Percentiles rank a stretch among this genome's conserved stretches.
These are phyloP conservation scores for Eublepharis macularius DNA, from an alignment of 2,113 vertebrate species.

Conservation along the genomic window DNA sequence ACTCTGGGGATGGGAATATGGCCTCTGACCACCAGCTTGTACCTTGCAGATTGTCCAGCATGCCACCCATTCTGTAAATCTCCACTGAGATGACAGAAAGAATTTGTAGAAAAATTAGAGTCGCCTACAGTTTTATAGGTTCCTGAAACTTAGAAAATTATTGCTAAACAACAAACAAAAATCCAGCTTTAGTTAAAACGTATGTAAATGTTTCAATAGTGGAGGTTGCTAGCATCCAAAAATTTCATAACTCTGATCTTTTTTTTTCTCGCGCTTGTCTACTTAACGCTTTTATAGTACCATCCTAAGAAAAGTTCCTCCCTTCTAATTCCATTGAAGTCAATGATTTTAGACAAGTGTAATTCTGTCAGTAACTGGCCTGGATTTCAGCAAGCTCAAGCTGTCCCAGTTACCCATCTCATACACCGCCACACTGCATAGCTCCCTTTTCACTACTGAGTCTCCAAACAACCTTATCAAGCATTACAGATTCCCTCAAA, in stretches of 20 bases:
- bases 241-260: background rate
- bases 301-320: too few species aligned
- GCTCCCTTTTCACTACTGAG: background rate
- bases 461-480: background rate
- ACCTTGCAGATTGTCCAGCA: background rate
- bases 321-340: too few species aligned
- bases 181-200: background rate
- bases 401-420: background rate
- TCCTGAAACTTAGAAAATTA: background rate
- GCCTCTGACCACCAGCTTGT: background rate
- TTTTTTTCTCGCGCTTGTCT: too few species aligned
- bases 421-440: background rate
- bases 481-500: background rate
- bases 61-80: background rate
- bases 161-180: background rate
- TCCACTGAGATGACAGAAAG: background rate
- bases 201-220: background rate
- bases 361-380: too few species aligned
- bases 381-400: background rate
- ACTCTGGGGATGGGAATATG: background rate
- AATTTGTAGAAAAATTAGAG: background rate
- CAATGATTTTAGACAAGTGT: too few species aligned
- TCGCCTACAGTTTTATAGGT: too few species aligned
- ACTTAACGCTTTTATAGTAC: too few species aligned
- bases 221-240: background rate